Evolutionary conservation across 2,888 invertebrate genomes (phyloP).

Genomic region (Hemaris fuciformis): DNA sequence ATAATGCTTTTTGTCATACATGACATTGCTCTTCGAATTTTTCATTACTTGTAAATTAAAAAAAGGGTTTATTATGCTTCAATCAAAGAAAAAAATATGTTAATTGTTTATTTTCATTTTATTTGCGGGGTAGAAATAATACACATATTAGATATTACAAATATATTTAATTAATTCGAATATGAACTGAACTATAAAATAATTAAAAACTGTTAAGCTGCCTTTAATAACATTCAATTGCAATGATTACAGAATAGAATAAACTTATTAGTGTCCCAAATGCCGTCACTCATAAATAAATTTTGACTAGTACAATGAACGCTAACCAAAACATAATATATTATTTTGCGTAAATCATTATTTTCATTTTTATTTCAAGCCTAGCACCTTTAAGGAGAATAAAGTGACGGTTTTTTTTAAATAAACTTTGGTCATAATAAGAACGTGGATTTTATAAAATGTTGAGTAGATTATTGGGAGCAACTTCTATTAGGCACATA

Average conservation of each 20-base stretch:
- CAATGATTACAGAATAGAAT: slow-evolving; percentile 44
- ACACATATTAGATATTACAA: slow-evolving; percentile 69
- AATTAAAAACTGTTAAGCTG: slow-evolving; percentile 70
- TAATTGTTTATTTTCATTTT: background rate
- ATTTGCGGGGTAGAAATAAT: slow-evolving; percentile 33
- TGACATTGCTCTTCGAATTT: background rate
- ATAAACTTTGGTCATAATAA: background rate
- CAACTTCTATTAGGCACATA: no score
- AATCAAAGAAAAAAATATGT: background rate
- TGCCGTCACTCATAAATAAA: slow-evolving; percentile 59
- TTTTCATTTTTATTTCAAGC: slow-evolving; percentile 20
- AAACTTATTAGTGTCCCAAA: slow-evolving; percentile 34
- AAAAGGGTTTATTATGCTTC: background rate
- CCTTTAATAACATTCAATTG: slow-evolving; percentile 56
- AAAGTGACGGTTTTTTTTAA: slow-evolving; percentile 27
- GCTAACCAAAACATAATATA: slow-evolving; percentile 35
- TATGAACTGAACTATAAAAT: slow-evolving; percentile 72
- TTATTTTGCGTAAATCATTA: slow-evolving; percentile 20
- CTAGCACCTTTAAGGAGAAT: slow-evolving; percentile 62
- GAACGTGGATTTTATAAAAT: background rate
- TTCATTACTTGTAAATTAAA: background rate
- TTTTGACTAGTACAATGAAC: slow-evolving; percentile 75
- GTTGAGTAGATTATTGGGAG: background rate
- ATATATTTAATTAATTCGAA: slow-evolving; percentile 71
- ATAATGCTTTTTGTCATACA: background rate